These are phyloP conservation scores for Xenus cinereus DNA, from an alignment of 2,113 vertebrate species.

Conservation along the genomic window DNA sequence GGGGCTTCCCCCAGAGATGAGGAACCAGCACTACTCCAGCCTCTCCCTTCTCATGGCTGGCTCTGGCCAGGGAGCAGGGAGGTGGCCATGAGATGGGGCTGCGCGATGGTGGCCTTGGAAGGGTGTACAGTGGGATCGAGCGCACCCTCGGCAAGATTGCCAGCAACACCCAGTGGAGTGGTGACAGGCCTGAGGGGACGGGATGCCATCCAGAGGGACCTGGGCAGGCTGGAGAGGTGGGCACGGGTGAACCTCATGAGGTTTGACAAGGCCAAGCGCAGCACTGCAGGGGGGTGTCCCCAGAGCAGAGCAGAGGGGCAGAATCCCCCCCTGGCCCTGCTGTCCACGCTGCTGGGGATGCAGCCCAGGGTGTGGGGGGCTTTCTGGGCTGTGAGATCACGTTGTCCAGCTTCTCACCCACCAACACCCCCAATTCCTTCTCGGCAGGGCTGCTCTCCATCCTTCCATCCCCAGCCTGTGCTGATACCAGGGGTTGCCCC, in stretches of 20 bases:
- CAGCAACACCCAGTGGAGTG: background rate
- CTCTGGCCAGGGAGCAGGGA: background rate
- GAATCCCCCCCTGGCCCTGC: too few relatives aligned
- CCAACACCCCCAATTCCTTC: background rate
- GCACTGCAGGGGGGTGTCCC: too few relatives aligned
- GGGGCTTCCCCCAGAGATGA: background rate
- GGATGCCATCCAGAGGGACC: background rate
- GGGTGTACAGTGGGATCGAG: background rate
- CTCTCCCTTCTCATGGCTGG: background rate
- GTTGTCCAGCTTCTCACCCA: too few relatives aligned
- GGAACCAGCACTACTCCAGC: fast-evolving
- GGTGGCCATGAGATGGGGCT: fast-evolving
- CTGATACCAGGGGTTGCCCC: background rate
- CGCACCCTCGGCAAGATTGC: background rate
- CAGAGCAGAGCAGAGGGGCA: too few relatives aligned
- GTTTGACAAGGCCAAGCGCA: background rate
- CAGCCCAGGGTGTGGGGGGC: too few relatives aligned
- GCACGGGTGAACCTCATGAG: background rate
- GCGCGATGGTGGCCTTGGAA: background rate
- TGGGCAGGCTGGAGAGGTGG: background rate
- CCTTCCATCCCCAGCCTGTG: background rate
- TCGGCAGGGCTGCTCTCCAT: background rate
- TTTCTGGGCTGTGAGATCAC: too few relatives aligned
- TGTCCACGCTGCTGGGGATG: too few relatives aligned
- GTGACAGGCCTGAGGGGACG: background rate